A percentile compares a stretch with the other conserved stretches of the same genome.
Conservation (phyloP, 2,113 vertebrate genomes). For the Junco hyemalis region DNA sequence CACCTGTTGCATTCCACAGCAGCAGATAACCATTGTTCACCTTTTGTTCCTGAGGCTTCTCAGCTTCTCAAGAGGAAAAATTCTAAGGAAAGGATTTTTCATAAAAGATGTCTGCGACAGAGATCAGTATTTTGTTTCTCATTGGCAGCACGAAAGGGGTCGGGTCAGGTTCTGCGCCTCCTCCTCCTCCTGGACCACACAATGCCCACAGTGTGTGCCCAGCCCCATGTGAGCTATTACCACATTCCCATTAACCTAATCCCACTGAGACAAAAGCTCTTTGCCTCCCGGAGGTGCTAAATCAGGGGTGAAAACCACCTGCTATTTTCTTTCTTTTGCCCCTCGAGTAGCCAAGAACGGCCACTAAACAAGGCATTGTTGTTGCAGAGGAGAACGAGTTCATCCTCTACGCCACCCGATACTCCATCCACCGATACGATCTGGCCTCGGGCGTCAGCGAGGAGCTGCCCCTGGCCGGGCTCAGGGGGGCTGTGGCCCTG, state of each 20-base stretch:
- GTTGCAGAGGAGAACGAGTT: slow-evolving; percentile 94
- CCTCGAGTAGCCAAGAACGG: accelerated
- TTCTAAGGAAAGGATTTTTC: too few relatives aligned
- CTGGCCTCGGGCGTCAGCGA: slow-evolving; percentile 87
- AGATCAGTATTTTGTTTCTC: not conserved
- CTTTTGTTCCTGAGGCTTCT: too few relatives aligned
- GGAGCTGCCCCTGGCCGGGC: slow-evolving; percentile 85
- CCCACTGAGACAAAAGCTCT: not conserved
- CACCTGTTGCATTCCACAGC: too few relatives aligned
- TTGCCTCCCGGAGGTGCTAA: not conserved
- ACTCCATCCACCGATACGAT: slow-evolving; percentile 94
- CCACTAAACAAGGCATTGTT: not conserved
- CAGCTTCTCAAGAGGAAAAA: too few relatives aligned
- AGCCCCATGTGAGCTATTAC: not conserved
- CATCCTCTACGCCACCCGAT: slow-evolving; percentile 91
- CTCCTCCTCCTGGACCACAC: not conserved
- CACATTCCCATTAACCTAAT: not conserved
- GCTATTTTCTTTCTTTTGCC: not conserved
- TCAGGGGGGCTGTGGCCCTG: slow-evolving; percentile 89
- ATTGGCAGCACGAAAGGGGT: not conserved
- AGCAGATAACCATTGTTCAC: too few relatives aligned
- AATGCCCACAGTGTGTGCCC: not conserved
- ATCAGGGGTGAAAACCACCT: not conserved
- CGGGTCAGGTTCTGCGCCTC: not conserved
- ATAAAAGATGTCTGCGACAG: too few relatives aligned